Evolutionary conservation across 2,888 invertebrate species (phyloP), one percentile per base, ranked within the genome.

Genomic region (Meiosimyza decipiens): DNA sequence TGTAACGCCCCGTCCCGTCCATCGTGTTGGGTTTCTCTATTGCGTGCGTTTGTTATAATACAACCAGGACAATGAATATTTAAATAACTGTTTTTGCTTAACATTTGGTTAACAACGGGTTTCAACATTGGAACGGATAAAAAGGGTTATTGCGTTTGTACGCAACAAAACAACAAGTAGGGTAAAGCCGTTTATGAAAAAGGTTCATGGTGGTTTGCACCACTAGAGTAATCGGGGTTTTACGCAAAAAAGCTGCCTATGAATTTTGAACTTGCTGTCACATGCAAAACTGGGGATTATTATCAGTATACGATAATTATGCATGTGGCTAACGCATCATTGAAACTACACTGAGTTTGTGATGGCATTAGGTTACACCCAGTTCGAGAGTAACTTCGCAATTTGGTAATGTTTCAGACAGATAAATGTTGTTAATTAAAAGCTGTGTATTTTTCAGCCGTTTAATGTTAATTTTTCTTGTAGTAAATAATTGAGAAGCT

Each of bases 11-110:
- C 40, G 9, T 1, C 12, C 57, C 18, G 2, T 12, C 22, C 57
- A 9, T 18, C 2, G 16, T 57, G 18, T 22, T 22, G 18, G 63
- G 16, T 16, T 18, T 33, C 62, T 28, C 28, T 28, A 33, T 65
- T 16, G 22, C 54, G 16, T 40, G 33, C 16, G 13, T 28, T 67
- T 60, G 52, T 60, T 59, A 69, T 50, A 69, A 69, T 47, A 50
- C 47, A n/a, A 60, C 64, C 22, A 62, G 65, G 66, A 71, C 65
- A 71, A 71, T 71, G 65, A 71, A 71, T 71, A 71, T 71, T 71
- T 71, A 71, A 71, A 49, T 60, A 66, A 71, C 54, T 71, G 49
- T 28, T 47, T 51, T 57, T 13, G 54, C 40, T 59, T 51, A 47
- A 51, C 55, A 64, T 13, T 40, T 22, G 22, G 28, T 66, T 52